These are phyloP conservation scores for Diarsia dahlii DNA, from an alignment of 2,888 invertebrate genomes.

Conservation along the genomic window DNA sequence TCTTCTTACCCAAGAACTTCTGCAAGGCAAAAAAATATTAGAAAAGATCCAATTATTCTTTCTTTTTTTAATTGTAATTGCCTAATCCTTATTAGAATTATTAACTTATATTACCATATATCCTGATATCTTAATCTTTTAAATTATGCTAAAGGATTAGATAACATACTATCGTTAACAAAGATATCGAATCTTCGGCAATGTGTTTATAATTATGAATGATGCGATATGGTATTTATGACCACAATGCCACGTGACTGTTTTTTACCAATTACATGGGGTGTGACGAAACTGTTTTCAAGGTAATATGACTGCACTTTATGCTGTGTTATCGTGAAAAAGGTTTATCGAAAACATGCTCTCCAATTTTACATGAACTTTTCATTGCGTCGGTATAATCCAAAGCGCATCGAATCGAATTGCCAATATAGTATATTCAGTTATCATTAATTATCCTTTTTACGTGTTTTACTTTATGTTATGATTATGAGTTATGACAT, in stretches of 20 bases:
- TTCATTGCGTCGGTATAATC: background rate
- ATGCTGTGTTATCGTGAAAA: background rate
- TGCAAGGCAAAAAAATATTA: no score
- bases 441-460: background rate
- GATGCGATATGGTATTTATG: constrained; percentile 34
- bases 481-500: background rate
- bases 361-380: background rate
- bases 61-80: background rate
- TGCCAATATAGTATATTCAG: background rate
- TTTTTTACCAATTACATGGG: constrained; percentile 20
- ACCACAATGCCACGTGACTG: constrained; percentile 28
- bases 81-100: constrained; percentile 25
- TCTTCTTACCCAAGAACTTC: background rate
- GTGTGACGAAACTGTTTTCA: background rate
- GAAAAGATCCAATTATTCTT: background rate
- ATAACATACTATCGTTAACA: constrained; percentile 54
- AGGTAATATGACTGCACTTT: background rate
- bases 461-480: background rate
- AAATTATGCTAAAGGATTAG: constrained; percentile 61
- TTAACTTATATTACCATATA: constrained; percentile 28
- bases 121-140: constrained; percentile 51
- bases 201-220: constrained; percentile 26
- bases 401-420: background rate
- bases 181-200: constrained; percentile 48
- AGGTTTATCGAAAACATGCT: background rate